phyloP scores from a whole-genome alignment of 2,888 invertebrate genomes.

The Pandemis cinnamomeana region DNA sequence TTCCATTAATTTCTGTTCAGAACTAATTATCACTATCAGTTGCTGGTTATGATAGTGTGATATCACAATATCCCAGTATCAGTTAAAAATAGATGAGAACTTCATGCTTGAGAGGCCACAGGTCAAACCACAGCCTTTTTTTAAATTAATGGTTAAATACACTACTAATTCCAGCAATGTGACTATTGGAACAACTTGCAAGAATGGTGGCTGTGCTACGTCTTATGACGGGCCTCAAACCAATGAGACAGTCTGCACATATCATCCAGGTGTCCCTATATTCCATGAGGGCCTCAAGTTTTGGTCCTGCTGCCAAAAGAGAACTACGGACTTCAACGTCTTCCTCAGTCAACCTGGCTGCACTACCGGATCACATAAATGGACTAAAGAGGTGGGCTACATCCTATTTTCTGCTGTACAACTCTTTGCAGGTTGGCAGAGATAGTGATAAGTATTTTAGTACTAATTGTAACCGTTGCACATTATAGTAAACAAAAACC shows the following conservation, averaged over 20 bases:
- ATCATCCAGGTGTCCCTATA: conserved; percentile 95
- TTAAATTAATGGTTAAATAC: neutral
- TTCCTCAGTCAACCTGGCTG: conserved; percentile 98
- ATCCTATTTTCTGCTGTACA: too few relatives aligned
- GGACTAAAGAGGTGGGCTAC: conserved; percentile 88
- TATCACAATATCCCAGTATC: too few relatives aligned
- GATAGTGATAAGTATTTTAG: too few relatives aligned
- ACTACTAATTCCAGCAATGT: conserved; percentile 72
- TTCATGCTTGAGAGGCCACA: too few relatives aligned
- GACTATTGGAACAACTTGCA: conserved; percentile 91
- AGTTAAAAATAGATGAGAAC: too few relatives aligned
- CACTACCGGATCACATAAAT: conserved; percentile 91
- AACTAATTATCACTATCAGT: too few relatives aligned
- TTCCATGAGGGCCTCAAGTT: conserved; percentile 99
- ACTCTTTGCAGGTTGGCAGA: too few relatives aligned
- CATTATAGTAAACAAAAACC: too few relatives aligned
- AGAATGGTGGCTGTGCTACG: conserved; percentile 91
- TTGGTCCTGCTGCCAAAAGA: conserved; percentile 98
- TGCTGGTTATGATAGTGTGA: too few relatives aligned
- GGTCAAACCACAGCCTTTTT: too few relatives aligned
- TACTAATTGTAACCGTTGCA: too few relatives aligned
- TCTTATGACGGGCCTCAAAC: conserved; percentile 87
- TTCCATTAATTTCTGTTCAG: too few relatives aligned
- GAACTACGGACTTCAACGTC: conserved; percentile 96
- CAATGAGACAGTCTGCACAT: conserved; percentile 86